Base-by-base conservation (phyloP, 2,888 invertebrate species). In the Notodromas monacha region DNA sequence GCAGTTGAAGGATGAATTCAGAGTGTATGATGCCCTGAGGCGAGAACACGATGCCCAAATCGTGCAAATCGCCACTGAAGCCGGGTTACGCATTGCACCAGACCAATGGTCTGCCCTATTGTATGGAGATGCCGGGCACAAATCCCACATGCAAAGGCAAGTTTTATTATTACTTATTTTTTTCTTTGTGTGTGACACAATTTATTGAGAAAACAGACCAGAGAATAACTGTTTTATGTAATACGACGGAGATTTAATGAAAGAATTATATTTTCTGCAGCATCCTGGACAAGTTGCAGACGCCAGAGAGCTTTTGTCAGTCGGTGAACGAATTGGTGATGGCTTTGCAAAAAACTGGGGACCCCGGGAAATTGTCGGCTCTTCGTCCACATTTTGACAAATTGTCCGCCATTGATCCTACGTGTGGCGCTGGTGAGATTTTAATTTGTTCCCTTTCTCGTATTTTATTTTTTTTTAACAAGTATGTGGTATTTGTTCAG, bases 41-140 rank as follows among this genome's bases (percentile, higher is more conserved):
- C 58, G 84, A 2, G 92, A 96, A 44, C 92, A 96, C 46, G 92
- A 96, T 51, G 74, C 86, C 6, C 92, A 96, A 50, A 86, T 96
- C 39, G 89, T 96, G 3, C 81, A 86, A 52, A 92, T 96, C 36
- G 92, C 92, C 1, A 74, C 79, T 0, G 92, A 96, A 50, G 81
- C 89, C 2, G 92, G 92, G 1, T 55, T 96, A 14, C 57, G 89
- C 34, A 92, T 96, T 36, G 81, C 86, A 0, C 89, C 92, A 0
- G 92, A 96, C 47, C 89, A 92, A 46, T 96, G 92, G 92, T 84
- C 84, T 2, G 74, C 86, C 0, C 51, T 96, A 29, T 53, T 96
- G 1, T 96, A 92, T 45, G 92, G 92, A 1, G 92, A 96, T 47
- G 68, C 73, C 0, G 63, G 65, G 3, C 89, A 89, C 46, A 89